Conservation (phyloP, 1,140 invertebrate species). For the Meloidogyne hapla region DNA sequence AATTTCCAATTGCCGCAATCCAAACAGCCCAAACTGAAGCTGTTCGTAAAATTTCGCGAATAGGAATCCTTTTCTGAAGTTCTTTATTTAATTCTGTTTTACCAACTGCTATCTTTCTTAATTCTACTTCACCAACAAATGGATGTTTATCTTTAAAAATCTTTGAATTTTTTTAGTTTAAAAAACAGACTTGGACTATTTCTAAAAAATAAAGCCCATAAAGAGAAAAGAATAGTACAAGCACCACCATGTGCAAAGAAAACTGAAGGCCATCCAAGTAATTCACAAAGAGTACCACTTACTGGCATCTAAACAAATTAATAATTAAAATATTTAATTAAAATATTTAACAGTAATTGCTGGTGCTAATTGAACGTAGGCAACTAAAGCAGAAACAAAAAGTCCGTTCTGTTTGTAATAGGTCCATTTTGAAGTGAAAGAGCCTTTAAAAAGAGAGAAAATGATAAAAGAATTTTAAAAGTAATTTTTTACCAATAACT, state of each 20-base stretch:
- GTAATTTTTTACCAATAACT: conserved; percentile 42
- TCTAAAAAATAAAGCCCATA: conserved; percentile 56
- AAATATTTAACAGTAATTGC: conserved; percentile 45
- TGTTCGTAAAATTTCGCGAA: conserved; percentile 50
- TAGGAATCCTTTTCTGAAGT: conserved; percentile 52
- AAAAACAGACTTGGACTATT: conserved; percentile 54
- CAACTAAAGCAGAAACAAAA: conserved; percentile 56
- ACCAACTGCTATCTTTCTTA: conserved; percentile 58
- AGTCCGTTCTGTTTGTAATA: conserved; percentile 60
- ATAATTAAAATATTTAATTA: conserved; percentile 1
- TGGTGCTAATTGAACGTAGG: conserved; percentile 53
- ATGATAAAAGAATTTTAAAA: neutral
- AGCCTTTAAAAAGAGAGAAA: conserved; percentile 1
- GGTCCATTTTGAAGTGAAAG: conserved; percentile 61
- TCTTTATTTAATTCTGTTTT: conserved; percentile 52
- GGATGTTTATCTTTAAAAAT: conserved; percentile 55
- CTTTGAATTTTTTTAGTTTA: conserved; percentile 16
- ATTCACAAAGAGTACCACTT: conserved; percentile 50
- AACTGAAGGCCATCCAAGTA: conserved; percentile 55
- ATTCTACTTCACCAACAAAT: conserved; percentile 56
- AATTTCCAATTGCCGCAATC: conserved; percentile 58
- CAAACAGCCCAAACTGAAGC: conserved; percentile 60
- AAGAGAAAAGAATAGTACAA: conserved; percentile 49
- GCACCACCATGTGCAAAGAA: conserved; percentile 58
- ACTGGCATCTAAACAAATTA: conserved; percentile 47